phyloP scores from a whole-genome alignment of 2,797 vertebrate species.

The Botia kubotai region DNA sequence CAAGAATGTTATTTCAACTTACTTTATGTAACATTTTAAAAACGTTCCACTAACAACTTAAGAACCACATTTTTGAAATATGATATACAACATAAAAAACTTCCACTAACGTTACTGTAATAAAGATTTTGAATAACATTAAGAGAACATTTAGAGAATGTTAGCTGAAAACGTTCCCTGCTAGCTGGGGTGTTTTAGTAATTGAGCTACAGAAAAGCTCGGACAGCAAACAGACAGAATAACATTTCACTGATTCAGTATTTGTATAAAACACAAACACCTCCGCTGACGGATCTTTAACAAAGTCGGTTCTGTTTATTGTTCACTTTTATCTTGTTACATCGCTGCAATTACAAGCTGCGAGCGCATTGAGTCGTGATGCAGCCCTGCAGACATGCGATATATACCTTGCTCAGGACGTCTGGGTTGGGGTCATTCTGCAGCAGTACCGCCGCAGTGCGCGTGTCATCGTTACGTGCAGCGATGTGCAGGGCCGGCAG shows the following conservation, averaged over 20 bases:
- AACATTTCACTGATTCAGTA: constrained; percentile 27
- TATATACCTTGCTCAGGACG: constrained; percentile 91
- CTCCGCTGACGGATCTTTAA: constrained; percentile 25
- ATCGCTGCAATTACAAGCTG: constrained; percentile 32
- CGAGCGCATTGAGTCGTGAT: background rate
- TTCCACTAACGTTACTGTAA: too few relatives aligned
- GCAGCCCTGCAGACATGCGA: too few relatives aligned
- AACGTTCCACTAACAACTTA: too few relatives aligned
- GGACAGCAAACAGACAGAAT: background rate
- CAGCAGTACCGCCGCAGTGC: constrained; percentile 91
- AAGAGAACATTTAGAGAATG: too few relatives aligned
- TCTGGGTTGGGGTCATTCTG: constrained; percentile 96
- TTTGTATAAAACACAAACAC: constrained; percentile 36
- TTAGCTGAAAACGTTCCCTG: too few relatives aligned
- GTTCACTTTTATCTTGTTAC: constrained; percentile 19
- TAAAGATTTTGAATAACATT: too few relatives aligned
- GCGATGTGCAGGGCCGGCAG: constrained; percentile 94
- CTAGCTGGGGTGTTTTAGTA: too few relatives aligned
- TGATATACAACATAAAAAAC: too few relatives aligned
- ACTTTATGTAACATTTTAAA: too few relatives aligned
- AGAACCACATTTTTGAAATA: too few relatives aligned
- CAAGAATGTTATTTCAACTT: too few relatives aligned
- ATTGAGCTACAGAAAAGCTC: constrained; percentile 7
- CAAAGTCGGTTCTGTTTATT: constrained; percentile 29
- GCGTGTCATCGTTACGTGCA: constrained; percentile 93